These are phyloP conservation scores for Tragelaphus strepsiceros DNA, from an alignment of 2,113 vertebrate genomes.

Conservation along the genomic window DNA sequence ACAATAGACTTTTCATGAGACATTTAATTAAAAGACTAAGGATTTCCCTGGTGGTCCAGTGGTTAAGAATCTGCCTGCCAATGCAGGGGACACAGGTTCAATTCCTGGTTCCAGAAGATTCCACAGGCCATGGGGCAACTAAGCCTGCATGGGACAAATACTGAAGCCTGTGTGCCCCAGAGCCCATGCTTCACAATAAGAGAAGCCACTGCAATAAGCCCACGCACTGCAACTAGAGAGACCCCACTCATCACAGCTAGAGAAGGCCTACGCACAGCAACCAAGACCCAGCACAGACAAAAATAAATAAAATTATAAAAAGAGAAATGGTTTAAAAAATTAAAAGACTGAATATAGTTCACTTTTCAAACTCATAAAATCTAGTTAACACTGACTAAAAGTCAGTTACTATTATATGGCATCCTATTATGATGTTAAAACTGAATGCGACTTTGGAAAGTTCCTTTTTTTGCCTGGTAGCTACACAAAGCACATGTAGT, in stretches of 20 bases:
- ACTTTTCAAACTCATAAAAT: background rate
- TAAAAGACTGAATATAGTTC: background rate
- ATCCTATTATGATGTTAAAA: background rate
- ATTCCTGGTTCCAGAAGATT: background rate
- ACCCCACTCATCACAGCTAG: background rate
- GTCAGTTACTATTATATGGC: too few relatives aligned
- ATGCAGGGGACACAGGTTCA: background rate
- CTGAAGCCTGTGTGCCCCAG: background rate
- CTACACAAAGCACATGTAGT: background rate
- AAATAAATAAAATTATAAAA: background rate
- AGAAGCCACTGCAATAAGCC: background rate
- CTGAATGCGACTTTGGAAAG: background rate
- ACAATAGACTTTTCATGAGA: background rate
- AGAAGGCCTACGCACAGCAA: background rate
- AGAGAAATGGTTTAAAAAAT: background rate
- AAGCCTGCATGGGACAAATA: background rate
- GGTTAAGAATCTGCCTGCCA: background rate
- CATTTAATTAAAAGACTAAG: background rate
- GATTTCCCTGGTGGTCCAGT: background rate
- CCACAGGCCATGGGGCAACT: background rate
- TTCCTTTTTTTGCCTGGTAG: background rate
- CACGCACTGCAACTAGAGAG: rapidly evolving
- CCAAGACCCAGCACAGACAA: background rate
- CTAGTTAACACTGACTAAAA: background rate
- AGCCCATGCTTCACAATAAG: background rate